These are phyloP conservation scores for Limonius californicus DNA, from an alignment of 1,140 invertebrate genomes.

Conservation along the genomic window DNA sequence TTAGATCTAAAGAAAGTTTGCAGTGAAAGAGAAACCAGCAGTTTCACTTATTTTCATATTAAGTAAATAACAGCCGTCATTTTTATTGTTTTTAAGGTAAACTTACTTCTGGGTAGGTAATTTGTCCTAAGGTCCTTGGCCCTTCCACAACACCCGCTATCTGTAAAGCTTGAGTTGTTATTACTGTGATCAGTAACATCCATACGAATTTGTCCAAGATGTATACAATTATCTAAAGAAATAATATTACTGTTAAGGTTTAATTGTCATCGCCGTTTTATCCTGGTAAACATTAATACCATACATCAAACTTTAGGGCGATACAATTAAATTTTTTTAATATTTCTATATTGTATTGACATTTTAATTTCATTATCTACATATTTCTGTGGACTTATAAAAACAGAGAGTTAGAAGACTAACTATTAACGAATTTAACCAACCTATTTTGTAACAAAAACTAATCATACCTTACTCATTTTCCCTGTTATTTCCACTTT, in stretches of 20 bases:
- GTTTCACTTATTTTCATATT: not conserved
- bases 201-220: constrained; percentile 42
- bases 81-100: not conserved
- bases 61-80: not conserved
- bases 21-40: not conserved
- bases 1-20: too few relatives aligned
- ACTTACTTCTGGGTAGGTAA: constrained; percentile 32
- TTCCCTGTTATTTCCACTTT: too few relatives aligned
- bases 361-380: too few relatives aligned
- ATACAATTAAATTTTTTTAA: too few relatives aligned
- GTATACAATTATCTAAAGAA: constrained; percentile 39
- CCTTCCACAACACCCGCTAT: constrained; percentile 38
- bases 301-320: too few relatives aligned
- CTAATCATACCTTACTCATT: too few relatives aligned
- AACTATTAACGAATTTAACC: too few relatives aligned
- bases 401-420: too few relatives aligned
- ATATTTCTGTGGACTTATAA: too few relatives aligned
- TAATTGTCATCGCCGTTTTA: too few relatives aligned
- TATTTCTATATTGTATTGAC: constrained; percentile 9
- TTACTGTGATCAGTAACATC: constrained; percentile 35
- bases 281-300: too few relatives aligned
- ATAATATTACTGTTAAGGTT: too few relatives aligned
- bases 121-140: constrained; percentile 34
- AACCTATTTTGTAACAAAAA: not conserved
- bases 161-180: constrained; percentile 40